Evolutionary conservation across 2,797 vertebrate genomes (phyloP).

Genomic region (Hippopotamyrus pictus): DNA sequence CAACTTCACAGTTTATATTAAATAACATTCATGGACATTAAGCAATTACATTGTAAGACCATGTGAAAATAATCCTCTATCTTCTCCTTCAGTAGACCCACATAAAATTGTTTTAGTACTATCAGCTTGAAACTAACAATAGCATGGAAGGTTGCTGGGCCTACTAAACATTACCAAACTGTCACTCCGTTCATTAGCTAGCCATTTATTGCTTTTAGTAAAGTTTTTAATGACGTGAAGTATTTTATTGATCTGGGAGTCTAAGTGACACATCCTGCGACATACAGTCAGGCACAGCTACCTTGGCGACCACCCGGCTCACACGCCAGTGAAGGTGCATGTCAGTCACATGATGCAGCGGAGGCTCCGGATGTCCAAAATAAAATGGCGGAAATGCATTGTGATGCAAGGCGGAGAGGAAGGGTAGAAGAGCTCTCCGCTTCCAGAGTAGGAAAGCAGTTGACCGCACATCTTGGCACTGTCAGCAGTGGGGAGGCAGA

Average conservation of each 20-base stretch:
- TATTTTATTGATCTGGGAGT: background rate
- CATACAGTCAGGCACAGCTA: background rate
- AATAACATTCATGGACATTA: background rate
- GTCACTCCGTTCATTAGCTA: background rate
- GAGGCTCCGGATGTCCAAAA: background rate
- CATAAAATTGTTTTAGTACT: background rate
- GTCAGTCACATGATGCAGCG: background rate
- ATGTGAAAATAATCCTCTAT: background rate
- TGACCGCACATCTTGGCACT: slow-evolving; percentile 78
- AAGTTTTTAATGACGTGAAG: background rate
- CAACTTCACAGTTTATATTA: background rate
- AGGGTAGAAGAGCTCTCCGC: slow-evolving; percentile 65
- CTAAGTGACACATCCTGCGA: background rate
- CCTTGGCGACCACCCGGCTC: background rate
- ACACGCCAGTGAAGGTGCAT: background rate
- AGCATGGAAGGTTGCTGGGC: background rate
- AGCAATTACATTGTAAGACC: background rate
- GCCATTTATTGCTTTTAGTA: background rate
- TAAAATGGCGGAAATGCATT: slow-evolving; percentile 21
- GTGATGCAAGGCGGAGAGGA: slow-evolving; percentile 69
- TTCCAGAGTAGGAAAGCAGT: slow-evolving; percentile 63
- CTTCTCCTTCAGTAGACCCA: background rate
- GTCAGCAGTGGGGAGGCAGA: slow-evolving; percentile 79
- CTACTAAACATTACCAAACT: background rate
- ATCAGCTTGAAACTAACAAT: background rate